Conservation (phyloP, 2,113 vertebrate species). For the Mustela lutreola region DNA sequence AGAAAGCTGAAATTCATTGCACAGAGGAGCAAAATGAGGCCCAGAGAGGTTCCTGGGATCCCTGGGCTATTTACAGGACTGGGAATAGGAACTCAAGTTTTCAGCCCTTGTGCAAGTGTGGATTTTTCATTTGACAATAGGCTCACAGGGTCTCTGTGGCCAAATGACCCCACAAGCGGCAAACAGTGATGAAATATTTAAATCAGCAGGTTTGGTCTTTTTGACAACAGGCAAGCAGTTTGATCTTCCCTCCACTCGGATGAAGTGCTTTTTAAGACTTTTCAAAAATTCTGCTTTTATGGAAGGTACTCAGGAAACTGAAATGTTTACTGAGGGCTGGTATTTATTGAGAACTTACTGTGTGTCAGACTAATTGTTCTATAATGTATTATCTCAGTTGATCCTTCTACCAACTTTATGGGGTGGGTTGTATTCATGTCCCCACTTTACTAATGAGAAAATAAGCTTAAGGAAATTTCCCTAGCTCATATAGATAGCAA, state of each 20-base stretch:
- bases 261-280: conserved; percentile 25
- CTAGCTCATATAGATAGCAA: neutral
- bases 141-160: neutral
- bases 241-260: neutral
- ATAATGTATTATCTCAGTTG: neutral
- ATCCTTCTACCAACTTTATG: neutral
- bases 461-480: neutral
- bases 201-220: conserved; percentile 9
- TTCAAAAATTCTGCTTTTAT: conserved; percentile 38
- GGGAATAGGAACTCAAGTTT: neutral
- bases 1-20: neutral
- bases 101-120: neutral
- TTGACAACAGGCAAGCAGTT: neutral
- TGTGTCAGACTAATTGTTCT: neutral
- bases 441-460: neutral
- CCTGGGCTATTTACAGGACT: neutral
- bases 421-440: neutral
- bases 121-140: neutral
- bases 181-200: neutral
- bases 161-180: neutral
- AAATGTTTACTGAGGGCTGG: conserved; percentile 23
- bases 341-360: conserved; percentile 1
- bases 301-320: neutral
- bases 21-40: neutral
- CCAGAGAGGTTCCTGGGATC: neutral